These are phyloP conservation scores for Falco cherrug DNA, from an alignment of 2,797 vertebrate species.

Conservation along the genomic window DNA sequence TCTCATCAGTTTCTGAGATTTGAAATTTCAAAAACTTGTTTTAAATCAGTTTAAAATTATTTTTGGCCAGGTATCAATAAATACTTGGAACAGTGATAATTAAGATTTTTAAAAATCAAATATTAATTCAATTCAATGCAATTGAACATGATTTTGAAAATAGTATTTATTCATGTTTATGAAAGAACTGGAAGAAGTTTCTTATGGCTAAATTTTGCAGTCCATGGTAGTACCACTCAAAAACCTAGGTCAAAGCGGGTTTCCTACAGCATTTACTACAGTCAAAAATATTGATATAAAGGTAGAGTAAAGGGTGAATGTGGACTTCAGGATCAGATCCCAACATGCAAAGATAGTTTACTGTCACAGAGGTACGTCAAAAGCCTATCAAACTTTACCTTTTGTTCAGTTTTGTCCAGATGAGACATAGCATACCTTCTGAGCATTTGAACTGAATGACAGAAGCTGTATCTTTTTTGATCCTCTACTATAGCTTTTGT, in stretches of 20 bases:
- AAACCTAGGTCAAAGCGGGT: background rate
- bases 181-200: background rate
- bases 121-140: background rate
- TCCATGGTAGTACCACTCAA: background rate
- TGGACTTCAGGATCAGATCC: background rate
- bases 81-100: background rate
- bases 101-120: background rate
- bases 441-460: background rate
- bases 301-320: background rate
- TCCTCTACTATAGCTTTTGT: background rate
- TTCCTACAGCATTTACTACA: background rate
- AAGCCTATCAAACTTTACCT: background rate
- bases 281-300: background rate
- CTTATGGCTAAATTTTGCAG: background rate
- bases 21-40: background rate
- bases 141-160: background rate
- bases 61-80: background rate
- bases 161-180: background rate
- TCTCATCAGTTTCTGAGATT: background rate
- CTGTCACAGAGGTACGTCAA: background rate
- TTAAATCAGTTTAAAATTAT: background rate
- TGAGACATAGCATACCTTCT: background rate
- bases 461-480: background rate
- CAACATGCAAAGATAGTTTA: background rate
- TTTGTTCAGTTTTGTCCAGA: background rate